These are phyloP conservation scores for Chymomyza procnemis DNA, from an alignment of 2,888 invertebrate species.

Conservation along the genomic window DNA sequence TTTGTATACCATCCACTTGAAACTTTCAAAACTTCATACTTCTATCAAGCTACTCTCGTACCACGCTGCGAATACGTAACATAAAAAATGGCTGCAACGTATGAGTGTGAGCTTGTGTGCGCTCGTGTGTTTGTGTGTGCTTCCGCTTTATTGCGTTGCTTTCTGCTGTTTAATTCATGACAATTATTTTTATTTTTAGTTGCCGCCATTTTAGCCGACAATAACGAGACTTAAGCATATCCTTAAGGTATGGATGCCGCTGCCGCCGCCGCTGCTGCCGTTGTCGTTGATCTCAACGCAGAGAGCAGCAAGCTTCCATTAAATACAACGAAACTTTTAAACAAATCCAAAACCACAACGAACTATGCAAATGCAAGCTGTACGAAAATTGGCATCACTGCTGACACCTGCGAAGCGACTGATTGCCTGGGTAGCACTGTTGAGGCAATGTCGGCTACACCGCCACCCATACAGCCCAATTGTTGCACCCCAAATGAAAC, in stretches of 20 bases:
- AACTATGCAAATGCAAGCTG: conserved; percentile 34
- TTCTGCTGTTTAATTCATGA: conserved; percentile 52
- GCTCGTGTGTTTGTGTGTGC: not conserved
- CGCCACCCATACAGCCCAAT: conserved; percentile 59
- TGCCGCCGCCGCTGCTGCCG: conserved; percentile 64
- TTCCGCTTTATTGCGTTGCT: conserved; percentile 36
- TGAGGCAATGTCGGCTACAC: conserved; percentile 71
- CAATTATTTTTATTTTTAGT: conserved; percentile 47
- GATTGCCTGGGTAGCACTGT: conserved; percentile 70
- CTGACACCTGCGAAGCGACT: conserved; percentile 17
- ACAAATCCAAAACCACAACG: conserved; percentile 31
- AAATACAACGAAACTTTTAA: conserved; percentile 29
- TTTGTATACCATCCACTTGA: too few relatives aligned
- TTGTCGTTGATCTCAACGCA: conserved; percentile 58
- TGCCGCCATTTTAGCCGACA: conserved; percentile 35
- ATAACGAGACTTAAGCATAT: conserved; percentile 17
- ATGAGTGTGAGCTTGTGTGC: not conserved
- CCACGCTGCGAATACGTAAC: conserved; percentile 56
- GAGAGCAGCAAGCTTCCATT: conserved; percentile 46
- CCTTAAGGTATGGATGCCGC: conserved; percentile 57
- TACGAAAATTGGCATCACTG: conserved; percentile 23
- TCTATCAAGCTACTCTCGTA: conserved; percentile 2
- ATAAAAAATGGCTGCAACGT: conserved; percentile 23
- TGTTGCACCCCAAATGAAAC: conserved; percentile 29
- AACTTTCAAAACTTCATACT: too few relatives aligned